These are phyloP conservation scores for Drosophila ustulata DNA, from an alignment of 2,888 invertebrate species.

Conservation along the genomic window DNA sequence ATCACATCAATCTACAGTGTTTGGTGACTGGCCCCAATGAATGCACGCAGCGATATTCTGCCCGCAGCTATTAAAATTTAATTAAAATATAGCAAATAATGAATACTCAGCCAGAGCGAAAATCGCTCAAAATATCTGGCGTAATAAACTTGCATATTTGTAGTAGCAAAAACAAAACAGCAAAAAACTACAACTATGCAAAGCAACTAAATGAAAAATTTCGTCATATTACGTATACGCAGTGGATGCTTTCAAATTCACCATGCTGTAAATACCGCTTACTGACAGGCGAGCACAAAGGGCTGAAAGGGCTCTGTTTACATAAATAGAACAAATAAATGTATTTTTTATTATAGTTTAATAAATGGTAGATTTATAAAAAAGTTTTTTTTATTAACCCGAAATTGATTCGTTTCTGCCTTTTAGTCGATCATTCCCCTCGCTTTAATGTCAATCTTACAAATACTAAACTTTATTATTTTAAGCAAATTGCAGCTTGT, in stretches of 20 bases:
- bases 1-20: conserved; percentile 2
- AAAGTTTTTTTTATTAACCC: no score
- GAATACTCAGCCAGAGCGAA: conserved; percentile 26
- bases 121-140: conserved; percentile 10
- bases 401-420: not conserved
- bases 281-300: not conserved
- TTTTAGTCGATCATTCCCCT: not conserved
- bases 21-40: not conserved
- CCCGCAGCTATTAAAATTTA: conserved; percentile 52
- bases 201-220: conserved; percentile 13
- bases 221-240: conserved; percentile 16
- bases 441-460: not conserved
- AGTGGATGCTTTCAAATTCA: not conserved
- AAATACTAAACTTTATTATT: conserved; percentile 23
- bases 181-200: conserved; percentile 1
- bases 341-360: no score
- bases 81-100: conserved; percentile 64
- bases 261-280: not conserved
- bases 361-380: no score
- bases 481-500: conserved; percentile 25
- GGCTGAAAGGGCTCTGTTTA: not conserved
- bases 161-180: not conserved
- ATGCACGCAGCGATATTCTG: conserved; percentile 1
- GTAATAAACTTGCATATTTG: conserved; percentile 24
- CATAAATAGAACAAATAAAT: not conserved